Base-by-base conservation (phyloP, 2,797 vertebrate species). In the Mallotus villosus region DNA sequence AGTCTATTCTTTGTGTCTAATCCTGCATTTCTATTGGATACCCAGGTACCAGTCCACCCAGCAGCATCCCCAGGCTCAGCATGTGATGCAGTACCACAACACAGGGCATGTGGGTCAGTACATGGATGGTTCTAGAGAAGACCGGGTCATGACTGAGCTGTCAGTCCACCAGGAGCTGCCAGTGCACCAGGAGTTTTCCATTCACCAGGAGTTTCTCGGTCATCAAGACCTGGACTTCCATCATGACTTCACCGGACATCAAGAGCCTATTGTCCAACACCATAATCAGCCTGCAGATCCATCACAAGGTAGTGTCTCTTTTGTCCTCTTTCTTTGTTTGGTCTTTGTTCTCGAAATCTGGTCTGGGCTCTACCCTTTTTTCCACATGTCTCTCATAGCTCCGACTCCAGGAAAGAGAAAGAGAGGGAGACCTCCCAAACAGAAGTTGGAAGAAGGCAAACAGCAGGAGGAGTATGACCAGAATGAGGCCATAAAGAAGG, bases 401-500 rank as follows among this genome's bases (percentile, higher is more conserved):
- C 88, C 84, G 87, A 92, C 90, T 21, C 86, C 93, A 71, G 92
- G 90, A 71, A 98, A 95, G 83, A 95, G 95, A 83, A 98, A 96
- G 79, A 93, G 93, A 74, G 93, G 93, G 0, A 84, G 93, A 5
- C 93, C 93, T 27, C 83, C 90, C 0, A 92, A 91, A 75, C 82
- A 87, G 41, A 86, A 85, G 21, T 5, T 67, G 0, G 85, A 87
- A 8, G 81, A 84, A 1, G 83, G 81, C 14, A 83, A 83, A 70
- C 89, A 91, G 55, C 94, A 93, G 70, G 93, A 94, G 61, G 93
- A 94, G 74, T 93, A 93, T 77, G 92, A 93, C 53, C 94, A 95
- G 62, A 92, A 93, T 68, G 95, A 94, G 27, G 94, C 91, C 0
- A 94, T 95, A 69, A 98, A 96, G 90, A 94, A 94, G 81, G 94